These are phyloP conservation scores for Mirounga angustirostris DNA, from an alignment of 2,113 vertebrate genomes.

Conservation along the genomic window DNA sequence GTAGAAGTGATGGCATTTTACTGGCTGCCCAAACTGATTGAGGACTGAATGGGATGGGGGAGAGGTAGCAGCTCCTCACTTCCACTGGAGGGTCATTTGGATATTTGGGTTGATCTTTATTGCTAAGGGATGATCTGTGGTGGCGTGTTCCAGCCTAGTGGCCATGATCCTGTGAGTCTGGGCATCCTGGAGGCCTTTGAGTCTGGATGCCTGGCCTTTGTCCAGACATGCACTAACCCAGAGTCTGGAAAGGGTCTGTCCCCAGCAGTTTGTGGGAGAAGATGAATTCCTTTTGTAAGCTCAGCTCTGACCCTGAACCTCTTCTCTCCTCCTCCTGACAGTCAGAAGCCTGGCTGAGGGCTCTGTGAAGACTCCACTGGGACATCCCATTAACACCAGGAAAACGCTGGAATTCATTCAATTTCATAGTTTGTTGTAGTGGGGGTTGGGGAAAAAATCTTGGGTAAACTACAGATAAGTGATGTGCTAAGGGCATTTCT, in stretches of 20 bases:
- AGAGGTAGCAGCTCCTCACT: fast-evolving
- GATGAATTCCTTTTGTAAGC: not conserved
- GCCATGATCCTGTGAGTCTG: not conserved
- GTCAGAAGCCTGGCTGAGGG: not conserved
- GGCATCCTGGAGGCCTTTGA: not conserved
- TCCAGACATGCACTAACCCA: not conserved
- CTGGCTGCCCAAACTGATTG: fast-evolving
- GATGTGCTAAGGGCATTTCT: not conserved
- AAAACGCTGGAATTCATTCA: not conserved
- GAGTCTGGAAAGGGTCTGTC: too few relatives aligned
- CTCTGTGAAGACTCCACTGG: not conserved
- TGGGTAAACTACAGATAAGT: not conserved
- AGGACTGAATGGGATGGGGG: too few relatives aligned
- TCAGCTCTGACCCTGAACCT: not conserved
- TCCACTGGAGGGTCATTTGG: fast-evolving
- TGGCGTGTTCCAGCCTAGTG: fast-evolving
- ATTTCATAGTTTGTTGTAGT: not conserved
- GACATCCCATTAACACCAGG: not conserved
- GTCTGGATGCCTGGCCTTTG: not conserved
- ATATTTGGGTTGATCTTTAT: fast-evolving
- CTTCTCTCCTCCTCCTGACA: not conserved
- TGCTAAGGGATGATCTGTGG: not conserved
- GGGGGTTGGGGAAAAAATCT: not conserved
- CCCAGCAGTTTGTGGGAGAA: not conserved
- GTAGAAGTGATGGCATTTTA: not conserved